phyloP scores from a whole-genome alignment of 1,140 invertebrate genomes.

The Zaprionus nigranus region DNA sequence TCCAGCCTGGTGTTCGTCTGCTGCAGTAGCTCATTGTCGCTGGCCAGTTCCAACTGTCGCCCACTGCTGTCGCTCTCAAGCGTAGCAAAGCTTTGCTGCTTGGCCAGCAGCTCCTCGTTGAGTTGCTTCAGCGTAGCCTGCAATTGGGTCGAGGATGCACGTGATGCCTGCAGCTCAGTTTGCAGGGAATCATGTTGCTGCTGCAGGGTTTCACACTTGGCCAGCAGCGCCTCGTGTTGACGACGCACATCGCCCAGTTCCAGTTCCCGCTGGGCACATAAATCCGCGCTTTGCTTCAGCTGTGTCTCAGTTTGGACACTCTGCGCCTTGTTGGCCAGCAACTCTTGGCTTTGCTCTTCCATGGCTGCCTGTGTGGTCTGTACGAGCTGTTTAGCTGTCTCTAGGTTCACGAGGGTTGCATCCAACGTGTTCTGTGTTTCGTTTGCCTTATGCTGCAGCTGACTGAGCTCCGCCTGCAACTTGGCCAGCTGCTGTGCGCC shows the following conservation, averaged over 20 bases:
- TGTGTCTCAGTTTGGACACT: constrained; percentile 29
- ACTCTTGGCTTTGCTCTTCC: constrained; percentile 41
- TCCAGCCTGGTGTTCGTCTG: constrained; percentile 67
- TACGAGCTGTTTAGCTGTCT: constrained; percentile 22
- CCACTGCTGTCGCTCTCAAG: constrained; percentile 33
- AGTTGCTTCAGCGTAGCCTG: constrained; percentile 43
- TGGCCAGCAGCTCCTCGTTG: constrained; percentile 47
- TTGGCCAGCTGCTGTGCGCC: constrained; percentile 36
- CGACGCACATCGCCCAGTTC: constrained; percentile 54
- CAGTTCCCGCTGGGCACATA: constrained; percentile 39
- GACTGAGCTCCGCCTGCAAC: constrained; percentile 44
- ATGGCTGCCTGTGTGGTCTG: constrained; percentile 41
- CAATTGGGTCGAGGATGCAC: constrained; percentile 23
- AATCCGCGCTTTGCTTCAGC: constrained; percentile 34
- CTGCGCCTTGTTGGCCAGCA: constrained; percentile 3
- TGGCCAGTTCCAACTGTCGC: constrained; percentile 39
- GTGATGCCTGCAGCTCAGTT: constrained; percentile 40
- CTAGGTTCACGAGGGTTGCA: constrained; percentile 7
- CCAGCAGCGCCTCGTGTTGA: constrained; percentile 45
- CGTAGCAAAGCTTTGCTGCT: constrained; percentile 54
- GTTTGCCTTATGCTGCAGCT: constrained; percentile 25
- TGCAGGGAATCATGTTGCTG: constrained; percentile 56
- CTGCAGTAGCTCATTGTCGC: constrained; percentile 53
- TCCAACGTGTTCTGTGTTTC: constrained; percentile 11
- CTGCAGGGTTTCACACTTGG: constrained; percentile 52